Percentiles rank a stretch among this genome's conserved stretches.
Conservation (phyloP, 2,888 invertebrate genomes). For the Ormyrus pomaceus region DNA sequence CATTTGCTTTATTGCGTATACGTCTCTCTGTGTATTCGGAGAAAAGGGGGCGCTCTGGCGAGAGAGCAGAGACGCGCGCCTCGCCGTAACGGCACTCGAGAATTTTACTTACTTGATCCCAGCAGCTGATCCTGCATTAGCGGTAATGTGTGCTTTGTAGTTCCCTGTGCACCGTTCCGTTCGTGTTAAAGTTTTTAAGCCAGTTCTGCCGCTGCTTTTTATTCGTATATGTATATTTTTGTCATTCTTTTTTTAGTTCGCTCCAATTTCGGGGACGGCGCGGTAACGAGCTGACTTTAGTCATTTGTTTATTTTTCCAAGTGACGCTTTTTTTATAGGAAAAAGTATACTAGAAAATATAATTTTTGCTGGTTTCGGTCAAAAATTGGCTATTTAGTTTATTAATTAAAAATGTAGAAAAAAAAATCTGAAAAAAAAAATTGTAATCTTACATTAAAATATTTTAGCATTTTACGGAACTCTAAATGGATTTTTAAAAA, state of each 20-base stretch:
- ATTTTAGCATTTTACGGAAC: too few relatives aligned
- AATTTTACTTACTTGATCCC: constrained; percentile 44
- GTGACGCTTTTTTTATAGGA: too few relatives aligned
- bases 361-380: too few relatives aligned
- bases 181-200: constrained; percentile 18
- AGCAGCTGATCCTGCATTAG: constrained; percentile 27
- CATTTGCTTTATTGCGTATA: constrained; percentile 18
- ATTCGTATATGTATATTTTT: too few relatives aligned
- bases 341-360: too few relatives aligned
- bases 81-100: too few relatives aligned
- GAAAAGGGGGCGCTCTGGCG: not conserved
- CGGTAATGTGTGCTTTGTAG: constrained; percentile 34
- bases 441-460: too few relatives aligned
- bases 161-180: not conserved
- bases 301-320: not conserved
- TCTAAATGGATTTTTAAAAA: too few relatives aligned
- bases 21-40: not conserved
- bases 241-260: not conserved
- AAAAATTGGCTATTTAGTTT: too few relatives aligned
- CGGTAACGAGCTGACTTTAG: not conserved
- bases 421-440: too few relatives aligned
- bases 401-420: too few relatives aligned
- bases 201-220: not conserved
- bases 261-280: not conserved
- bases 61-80: too few relatives aligned